These are phyloP conservation scores for Ochropleura plecta DNA, from an alignment of 2,888 invertebrate species.

Conservation along the genomic window DNA sequence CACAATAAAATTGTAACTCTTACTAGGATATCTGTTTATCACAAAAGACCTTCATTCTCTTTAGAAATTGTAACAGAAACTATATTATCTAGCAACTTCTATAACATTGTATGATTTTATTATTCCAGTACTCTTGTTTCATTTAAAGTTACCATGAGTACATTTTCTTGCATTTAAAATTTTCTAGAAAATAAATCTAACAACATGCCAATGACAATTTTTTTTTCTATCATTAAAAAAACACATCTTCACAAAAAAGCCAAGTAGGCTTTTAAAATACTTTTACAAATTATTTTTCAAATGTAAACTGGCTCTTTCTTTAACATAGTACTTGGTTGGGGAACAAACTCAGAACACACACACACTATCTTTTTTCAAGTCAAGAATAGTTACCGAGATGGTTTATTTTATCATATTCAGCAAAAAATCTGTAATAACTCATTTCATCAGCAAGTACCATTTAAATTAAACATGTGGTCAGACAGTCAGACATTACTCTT, in stretches of 20 bases:
- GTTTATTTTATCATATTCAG: not conserved
- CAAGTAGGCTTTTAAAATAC: not conserved
- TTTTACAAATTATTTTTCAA: not conserved
- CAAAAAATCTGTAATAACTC: constrained; percentile 10
- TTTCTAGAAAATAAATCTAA: constrained; percentile 8
- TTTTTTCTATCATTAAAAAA: too few relatives aligned
- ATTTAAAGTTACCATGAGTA: not conserved
- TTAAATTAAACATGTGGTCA: constrained; percentile 50
- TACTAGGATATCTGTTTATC: not conserved
- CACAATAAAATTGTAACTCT: not conserved
- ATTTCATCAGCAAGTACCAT: constrained; percentile 20
- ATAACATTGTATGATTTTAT: not conserved
- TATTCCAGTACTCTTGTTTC: not conserved
- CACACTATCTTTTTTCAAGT: not conserved
- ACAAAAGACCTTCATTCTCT: not conserved
- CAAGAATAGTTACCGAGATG: not conserved
- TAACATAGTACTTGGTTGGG: not conserved
- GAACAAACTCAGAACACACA: not conserved
- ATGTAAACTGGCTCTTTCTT: not conserved
- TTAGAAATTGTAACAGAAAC: constrained; percentile 2
- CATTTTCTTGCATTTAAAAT: not conserved
- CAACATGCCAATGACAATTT: not conserved
- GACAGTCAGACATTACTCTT: constrained; percentile 48
- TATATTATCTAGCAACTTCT: not conserved
- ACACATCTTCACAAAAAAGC: too few relatives aligned